These are phyloP conservation scores for Tholera decimalis DNA, from an alignment of 2,888 invertebrate genomes.

Conservation along the genomic window DNA sequence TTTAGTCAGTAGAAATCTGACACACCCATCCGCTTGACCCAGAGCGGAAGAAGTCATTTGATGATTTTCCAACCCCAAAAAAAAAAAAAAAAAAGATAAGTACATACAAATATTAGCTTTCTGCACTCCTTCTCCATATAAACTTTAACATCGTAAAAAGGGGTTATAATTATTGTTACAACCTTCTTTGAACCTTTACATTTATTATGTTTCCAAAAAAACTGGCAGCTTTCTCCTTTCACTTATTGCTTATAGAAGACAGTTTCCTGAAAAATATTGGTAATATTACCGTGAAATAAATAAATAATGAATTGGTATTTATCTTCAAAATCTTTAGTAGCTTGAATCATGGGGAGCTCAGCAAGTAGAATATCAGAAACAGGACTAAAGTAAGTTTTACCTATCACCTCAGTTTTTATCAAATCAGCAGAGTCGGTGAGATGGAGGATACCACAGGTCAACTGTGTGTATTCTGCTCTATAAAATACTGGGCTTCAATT, in stretches of 20 bases:
- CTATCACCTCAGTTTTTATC: not conserved
- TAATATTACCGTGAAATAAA: constrained; percentile 3
- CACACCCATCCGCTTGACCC: no score
- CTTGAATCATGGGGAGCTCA: constrained; percentile 43
- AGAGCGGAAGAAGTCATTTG: no score
- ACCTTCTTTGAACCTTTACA: constrained; percentile 21
- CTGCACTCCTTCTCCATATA: no score
- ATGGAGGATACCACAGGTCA: not conserved
- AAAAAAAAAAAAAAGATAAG: no score
- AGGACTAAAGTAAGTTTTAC: constrained; percentile 49
- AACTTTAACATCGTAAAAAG: no score
- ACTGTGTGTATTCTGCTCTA: not conserved
- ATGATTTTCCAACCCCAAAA: no score
- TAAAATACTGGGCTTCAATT: not conserved
- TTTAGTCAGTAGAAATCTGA: no score
- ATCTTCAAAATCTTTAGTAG: constrained; percentile 40
- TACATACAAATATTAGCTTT: no score
- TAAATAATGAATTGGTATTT: constrained; percentile 26
- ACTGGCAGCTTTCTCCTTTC: constrained; percentile 14
- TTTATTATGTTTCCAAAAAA: not conserved
- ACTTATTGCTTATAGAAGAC: not conserved
- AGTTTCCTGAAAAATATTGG: constrained; percentile 19
- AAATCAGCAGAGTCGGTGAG: not conserved
- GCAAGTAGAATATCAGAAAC: constrained; percentile 44
- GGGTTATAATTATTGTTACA: no score